Conservation (phyloP, 2,888 invertebrate genomes). For the Synergus itoensis region DNA sequence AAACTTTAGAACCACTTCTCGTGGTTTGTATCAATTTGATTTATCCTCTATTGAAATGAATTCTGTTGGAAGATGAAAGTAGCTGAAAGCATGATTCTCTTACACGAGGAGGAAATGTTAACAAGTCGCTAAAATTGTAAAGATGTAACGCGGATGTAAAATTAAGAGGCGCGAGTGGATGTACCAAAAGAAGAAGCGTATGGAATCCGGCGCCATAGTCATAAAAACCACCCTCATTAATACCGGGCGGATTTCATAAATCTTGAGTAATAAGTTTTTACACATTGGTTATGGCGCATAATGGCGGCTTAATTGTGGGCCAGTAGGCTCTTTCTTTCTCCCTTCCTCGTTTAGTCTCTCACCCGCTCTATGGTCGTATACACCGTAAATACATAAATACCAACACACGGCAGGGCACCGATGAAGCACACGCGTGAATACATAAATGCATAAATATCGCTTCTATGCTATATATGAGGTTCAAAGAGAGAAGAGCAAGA, state of each 20-base stretch:
- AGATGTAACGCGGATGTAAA: conserved; percentile 12
- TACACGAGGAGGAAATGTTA: not conserved
- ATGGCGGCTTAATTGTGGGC: conserved; percentile 73
- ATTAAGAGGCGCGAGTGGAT: conserved; percentile 43
- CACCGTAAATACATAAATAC: conserved; percentile 68
- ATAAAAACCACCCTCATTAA: conserved; percentile 69
- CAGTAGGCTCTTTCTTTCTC: conserved; percentile 59
- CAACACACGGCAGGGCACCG: conserved; percentile 61
- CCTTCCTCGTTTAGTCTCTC: conserved; percentile 42
- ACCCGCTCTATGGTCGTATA: conserved; percentile 26
- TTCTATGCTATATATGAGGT: conserved; percentile 28
- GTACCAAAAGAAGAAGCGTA: conserved; percentile 40
- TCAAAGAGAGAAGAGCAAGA: conserved; percentile 31
- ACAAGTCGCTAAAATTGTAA: not conserved
- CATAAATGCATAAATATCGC: conserved; percentile 71
- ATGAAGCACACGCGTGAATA: conserved; percentile 66
- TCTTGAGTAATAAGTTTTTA: conserved; percentile 72
- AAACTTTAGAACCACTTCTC: too few species aligned
- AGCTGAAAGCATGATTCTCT: not conserved
- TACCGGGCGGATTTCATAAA: conserved; percentile 71
- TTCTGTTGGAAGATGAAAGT: not conserved
- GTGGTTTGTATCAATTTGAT: not conserved
- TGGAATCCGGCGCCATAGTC: conserved; percentile 56
- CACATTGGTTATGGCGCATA: conserved; percentile 70
- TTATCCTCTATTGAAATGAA: not conserved